Base-by-base conservation (phyloP, 2,113 vertebrate genomes). In the Puntigrus tetrazona region DNA sequence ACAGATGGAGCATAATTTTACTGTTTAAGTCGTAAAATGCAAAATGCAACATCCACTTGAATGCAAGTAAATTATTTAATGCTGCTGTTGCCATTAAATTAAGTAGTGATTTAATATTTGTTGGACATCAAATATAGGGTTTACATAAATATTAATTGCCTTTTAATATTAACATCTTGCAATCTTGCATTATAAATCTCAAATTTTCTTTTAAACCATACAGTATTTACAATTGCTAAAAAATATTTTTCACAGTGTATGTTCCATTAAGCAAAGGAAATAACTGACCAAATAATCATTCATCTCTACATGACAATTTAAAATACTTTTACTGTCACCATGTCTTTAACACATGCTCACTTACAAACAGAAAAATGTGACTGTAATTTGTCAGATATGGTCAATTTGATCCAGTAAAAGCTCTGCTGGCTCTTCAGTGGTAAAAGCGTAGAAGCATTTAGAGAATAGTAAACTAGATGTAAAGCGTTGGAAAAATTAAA, bases 321-420 rank as follows among this genome's bases (percentile, higher is more conserved):
- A 73, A 73, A 43, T 25, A 38, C 69, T 25, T 72, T 72, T 22
- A 14, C 67, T 72, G 69, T 25, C 69, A 73, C 36, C 22, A 72
- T 72, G 69, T 72, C 36, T 72, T 22, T 43, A n/a, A 72, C 69
- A 41, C 69, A 72, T 72, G 10, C 36, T 22, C 65, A 41, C 4
- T 72, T 72, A 25, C 20, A 72, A 72, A 43, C 69, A 69, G 34
- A 55, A 55, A 55, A 55, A 55, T 55, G 20, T 55, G 22, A 55
- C 65, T 38, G n/a, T 45, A 14, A 73, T 73, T 73, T 45, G 11
- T 43, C 38, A 45, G 7, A 22, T 43, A 73, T 38, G 38, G 69
- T 73, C 69, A 73, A 5, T 73, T n/a, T 45, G 38, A 73, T 73
- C 38, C 69, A 45, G 69, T 73, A 73, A 43, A 69, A 45, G 22